phyloP scores from a whole-genome alignment of 2,113 vertebrate species.

The Archocentrus centrarchus region DNA sequence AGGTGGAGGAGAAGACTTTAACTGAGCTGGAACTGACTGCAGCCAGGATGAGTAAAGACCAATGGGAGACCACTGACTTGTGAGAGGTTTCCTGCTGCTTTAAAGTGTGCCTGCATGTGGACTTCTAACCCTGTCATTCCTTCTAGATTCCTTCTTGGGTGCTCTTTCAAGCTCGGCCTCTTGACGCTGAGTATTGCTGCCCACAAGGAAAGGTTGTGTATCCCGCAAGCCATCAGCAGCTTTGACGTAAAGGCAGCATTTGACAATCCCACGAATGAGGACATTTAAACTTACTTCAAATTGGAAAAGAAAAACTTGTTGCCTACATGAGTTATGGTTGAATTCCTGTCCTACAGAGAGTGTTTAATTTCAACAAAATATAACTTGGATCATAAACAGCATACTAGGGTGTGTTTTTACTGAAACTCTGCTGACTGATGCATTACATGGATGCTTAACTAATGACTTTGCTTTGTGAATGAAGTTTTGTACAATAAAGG shows the following conservation, averaged over 20 bases:
- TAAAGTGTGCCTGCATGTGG: conserved; percentile 15
- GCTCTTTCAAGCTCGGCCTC: not conserved
- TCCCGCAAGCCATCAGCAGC: not conserved
- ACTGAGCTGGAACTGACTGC: conserved; percentile 75
- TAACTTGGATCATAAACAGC: not conserved
- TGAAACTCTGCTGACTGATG: not conserved
- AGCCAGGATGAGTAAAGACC: not conserved
- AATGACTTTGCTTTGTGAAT: not conserved
- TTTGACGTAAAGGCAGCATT: not conserved
- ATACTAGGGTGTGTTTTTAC: not conserved
- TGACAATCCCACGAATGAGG: not conserved
- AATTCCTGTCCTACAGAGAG: not conserved
- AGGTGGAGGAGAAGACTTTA: conserved; percentile 72
- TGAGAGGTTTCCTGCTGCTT: not conserved
- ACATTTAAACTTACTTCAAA: not conserved
- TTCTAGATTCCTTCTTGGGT: not conserved
- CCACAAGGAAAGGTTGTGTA: not conserved
- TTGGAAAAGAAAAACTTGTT: not conserved
- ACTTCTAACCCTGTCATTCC: not conserved
- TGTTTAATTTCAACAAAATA: not conserved
- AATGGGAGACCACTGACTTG: not conserved
- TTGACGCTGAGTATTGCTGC: not conserved
- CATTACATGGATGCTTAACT: not conserved
- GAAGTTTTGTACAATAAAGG: not conserved
- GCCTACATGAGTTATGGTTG: not conserved